phyloP scores from a whole-genome alignment of 2,888 invertebrate genomes.

The Drosophila picticornis region DNA sequence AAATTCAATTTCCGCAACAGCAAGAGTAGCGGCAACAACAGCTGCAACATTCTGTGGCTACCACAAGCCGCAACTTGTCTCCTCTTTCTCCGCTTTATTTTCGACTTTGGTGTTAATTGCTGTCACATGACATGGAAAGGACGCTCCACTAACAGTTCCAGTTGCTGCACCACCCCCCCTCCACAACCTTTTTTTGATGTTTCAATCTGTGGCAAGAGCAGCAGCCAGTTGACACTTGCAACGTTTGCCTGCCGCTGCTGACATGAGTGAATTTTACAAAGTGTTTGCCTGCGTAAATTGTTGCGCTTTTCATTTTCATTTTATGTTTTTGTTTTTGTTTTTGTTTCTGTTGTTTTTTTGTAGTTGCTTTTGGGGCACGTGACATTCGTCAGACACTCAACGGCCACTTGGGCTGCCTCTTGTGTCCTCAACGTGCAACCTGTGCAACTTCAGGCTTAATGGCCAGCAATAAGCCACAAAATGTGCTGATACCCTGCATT shows the following conservation, averaged over 20 bases:
- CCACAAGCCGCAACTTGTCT: conserved; percentile 34
- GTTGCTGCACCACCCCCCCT: neutral
- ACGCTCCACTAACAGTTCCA: conserved; percentile 45
- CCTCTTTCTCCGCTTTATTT: conserved; percentile 18
- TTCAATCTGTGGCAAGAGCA: conserved; percentile 61
- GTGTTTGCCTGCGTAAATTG: conserved; percentile 67
- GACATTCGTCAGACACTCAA: conserved; percentile 70
- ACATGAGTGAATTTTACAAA: conserved; percentile 75
- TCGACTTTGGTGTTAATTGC: conserved; percentile 76
- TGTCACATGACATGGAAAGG: conserved; percentile 71
- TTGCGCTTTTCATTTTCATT: conserved; percentile 50
- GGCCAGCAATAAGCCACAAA: neutral
- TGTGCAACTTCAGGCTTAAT: conserved; percentile 9
- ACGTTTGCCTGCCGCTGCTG: conserved; percentile 36
- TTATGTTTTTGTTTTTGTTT: neutral
- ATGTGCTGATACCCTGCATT: neutral
- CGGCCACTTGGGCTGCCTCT: conserved; percentile 56
- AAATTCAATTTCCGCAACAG: conserved; percentile 74
- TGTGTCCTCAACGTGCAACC: conserved; percentile 7
- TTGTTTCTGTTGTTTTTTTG: neutral
- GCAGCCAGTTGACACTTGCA: conserved; percentile 44
- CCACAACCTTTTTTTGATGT: conserved; percentile 45
- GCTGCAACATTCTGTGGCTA: conserved; percentile 24
- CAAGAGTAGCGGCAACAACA: conserved; percentile 48
- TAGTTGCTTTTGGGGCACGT: conserved; percentile 46